Base-by-base conservation (phyloP, 2,888 invertebrate genomes). In the Fabriciana adippe region DNA sequence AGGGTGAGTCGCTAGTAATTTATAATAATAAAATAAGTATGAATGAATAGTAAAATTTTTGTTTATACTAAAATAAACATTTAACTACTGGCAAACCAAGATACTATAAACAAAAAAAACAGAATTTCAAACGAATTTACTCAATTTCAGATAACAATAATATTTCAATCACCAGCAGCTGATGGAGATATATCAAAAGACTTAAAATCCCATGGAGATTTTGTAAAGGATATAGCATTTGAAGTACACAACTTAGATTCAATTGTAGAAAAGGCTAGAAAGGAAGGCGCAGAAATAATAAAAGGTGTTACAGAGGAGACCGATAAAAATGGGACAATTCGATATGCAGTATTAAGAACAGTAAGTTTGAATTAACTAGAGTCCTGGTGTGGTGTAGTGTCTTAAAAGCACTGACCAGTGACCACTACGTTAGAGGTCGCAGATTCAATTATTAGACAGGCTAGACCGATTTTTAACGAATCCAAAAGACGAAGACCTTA, bases 211-310 rank as follows among this genome's bases (percentile, higher is more conserved):
- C 99, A 99, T 82, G 99, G 99, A 0, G 99, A 99, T 89, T 99
- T 98, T 65, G 99, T 98, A 16, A 98, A 98, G 81, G 99, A 99
- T 84, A 94, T 99, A 50, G 98, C 99, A 0, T 99, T 99, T 82
- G 94, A 95, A 74, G 99, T 99, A 0, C 96, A 98, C 81, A 96
- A 99, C 81, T 92, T 99, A 72, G 97, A 98, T 68, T 94, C 94
- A 50, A 96, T 99, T 74, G 94, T 99, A 61, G 89, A 93, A 93
- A 93, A 94, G 74, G 99, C 99, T 0, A 96, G 95, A 81, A 93
- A 95, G 75, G 94, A 95, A 60, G 99, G 99, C 0, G 99, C 98
- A 0, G 94, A 93, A 77, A 92, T 99, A 45, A 93, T 99, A 3
- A 93, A 93, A 72, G 97, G 97, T 70, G 94, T 98, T 70, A 97